Evolutionary conservation across 2,888 invertebrate species (phyloP).

Genomic region (Sarcophaga subvicina): DNA sequence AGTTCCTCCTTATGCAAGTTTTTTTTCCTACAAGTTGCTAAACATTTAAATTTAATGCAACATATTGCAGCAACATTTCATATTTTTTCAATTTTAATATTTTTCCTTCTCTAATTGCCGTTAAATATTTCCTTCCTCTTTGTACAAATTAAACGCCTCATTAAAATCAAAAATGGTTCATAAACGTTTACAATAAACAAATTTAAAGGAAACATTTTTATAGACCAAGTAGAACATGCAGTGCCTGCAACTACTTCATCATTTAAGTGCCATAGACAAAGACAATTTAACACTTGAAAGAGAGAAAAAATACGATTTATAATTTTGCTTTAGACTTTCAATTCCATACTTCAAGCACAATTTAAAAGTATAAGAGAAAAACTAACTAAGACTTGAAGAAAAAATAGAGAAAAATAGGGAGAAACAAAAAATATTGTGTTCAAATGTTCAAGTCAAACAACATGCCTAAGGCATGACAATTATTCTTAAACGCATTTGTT

Average conservation of each 20-base stretch:
- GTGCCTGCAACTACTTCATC: background rate
- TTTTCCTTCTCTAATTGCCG: background rate
- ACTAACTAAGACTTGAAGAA: background rate
- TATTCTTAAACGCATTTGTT: slow-evolving; percentile 68
- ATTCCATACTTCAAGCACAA: slow-evolving; percentile 28
- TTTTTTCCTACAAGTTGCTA: no score
- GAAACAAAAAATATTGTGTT: background rate
- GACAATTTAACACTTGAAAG: slow-evolving; percentile 68
- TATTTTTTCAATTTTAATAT: background rate
- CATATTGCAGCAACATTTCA: no score
- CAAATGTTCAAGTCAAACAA: slow-evolving; percentile 66
- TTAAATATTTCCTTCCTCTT: background rate
- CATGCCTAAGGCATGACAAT: slow-evolving; percentile 68
- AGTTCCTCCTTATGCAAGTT: no score
- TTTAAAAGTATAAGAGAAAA: background rate
- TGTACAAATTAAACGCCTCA: slow-evolving; percentile 47
- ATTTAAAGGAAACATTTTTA: slow-evolving; percentile 53
- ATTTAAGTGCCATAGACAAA: slow-evolving; percentile 49
- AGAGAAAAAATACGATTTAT: slow-evolving; percentile 40
- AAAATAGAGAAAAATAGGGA: background rate
- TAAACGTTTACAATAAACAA: slow-evolving; percentile 62
- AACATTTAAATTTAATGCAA: no score
- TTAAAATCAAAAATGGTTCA: slow-evolving; percentile 48
- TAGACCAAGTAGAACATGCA: slow-evolving; percentile 12
- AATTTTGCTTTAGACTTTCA: slow-evolving; percentile 26